Conservation (phyloP, 1,140 invertebrate species). For the Linepithema humile region DNA sequence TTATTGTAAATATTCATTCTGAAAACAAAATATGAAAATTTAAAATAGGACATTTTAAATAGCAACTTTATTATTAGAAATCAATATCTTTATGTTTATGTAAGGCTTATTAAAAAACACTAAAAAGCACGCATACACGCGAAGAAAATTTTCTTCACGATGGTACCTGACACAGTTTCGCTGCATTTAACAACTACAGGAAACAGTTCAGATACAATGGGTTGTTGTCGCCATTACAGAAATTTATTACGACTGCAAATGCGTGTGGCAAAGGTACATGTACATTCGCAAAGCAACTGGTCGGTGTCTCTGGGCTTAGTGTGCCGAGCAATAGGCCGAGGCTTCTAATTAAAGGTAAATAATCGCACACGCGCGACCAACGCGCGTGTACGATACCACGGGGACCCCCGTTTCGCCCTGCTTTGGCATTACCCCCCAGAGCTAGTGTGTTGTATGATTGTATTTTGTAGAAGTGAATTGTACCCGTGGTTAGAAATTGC, state of each 20-base stretch:
- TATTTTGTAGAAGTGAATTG: slow-evolving; percentile 46
- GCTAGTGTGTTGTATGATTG: slow-evolving; percentile 36
- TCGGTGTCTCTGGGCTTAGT: slow-evolving; percentile 56
- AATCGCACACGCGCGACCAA: slow-evolving; percentile 61
- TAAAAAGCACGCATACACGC: background rate
- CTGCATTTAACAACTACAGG: background rate
- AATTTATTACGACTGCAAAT: slow-evolving; percentile 29
- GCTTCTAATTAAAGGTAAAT: slow-evolving; percentile 77
- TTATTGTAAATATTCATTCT: background rate
- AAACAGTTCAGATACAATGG: background rate
- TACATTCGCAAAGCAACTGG: slow-evolving; percentile 14
- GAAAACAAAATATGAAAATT: background rate
- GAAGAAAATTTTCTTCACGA: background rate
- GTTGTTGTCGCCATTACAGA: background rate
- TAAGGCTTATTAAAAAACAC: background rate
- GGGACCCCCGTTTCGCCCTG: slow-evolving; percentile 58
- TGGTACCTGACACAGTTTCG: background rate
- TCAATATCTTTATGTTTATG: background rate
- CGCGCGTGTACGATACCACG: slow-evolving; percentile 54
- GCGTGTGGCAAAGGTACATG: slow-evolving; percentile 8
- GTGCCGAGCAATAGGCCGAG: slow-evolving; percentile 69
- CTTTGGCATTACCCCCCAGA: slow-evolving; percentile 8
- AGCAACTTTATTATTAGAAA: background rate
- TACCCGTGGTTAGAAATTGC: slow-evolving; percentile 48
- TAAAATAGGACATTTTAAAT: background rate